A percentile compares a stretch with the other conserved stretches of the same genome.
These are phyloP conservation scores for Rotaria socialis DNA, from an alignment of 2,888 invertebrate genomes.

Conservation along the genomic window DNA sequence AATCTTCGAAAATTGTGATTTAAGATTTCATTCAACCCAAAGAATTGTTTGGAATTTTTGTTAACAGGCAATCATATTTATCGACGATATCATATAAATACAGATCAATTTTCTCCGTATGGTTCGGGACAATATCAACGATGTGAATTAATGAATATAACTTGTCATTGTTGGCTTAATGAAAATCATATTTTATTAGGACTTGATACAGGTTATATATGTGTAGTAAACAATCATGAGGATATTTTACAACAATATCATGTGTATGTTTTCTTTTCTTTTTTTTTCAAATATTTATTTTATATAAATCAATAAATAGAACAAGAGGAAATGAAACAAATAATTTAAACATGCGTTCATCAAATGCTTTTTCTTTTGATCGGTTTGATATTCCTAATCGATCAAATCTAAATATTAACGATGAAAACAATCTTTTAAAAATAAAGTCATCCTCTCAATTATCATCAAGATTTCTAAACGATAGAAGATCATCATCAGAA, in stretches of 20 bases:
- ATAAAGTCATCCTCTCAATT: neutral
- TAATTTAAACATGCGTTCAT: neutral
- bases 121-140: neutral
- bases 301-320: no score
- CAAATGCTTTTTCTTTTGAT: neutral
- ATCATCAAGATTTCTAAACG: neutral
- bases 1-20: no score
- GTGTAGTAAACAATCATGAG: neutral
- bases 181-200: neutral
- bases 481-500: neutral
- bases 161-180: neutral
- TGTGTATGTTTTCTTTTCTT: neutral
- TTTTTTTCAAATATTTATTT: no score
- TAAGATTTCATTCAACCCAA: conserved; percentile 8
- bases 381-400: neutral
- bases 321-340: neutral
- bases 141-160: neutral
- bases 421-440: neutral
- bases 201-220: neutral
- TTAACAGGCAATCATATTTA: neutral
- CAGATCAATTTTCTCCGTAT: neutral
- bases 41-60: neutral
- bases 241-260: neutral
- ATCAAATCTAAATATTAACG: neutral
- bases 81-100: neutral